Conservation (phyloP, 2,888 invertebrate species). For the Macrophya annulata region DNA sequence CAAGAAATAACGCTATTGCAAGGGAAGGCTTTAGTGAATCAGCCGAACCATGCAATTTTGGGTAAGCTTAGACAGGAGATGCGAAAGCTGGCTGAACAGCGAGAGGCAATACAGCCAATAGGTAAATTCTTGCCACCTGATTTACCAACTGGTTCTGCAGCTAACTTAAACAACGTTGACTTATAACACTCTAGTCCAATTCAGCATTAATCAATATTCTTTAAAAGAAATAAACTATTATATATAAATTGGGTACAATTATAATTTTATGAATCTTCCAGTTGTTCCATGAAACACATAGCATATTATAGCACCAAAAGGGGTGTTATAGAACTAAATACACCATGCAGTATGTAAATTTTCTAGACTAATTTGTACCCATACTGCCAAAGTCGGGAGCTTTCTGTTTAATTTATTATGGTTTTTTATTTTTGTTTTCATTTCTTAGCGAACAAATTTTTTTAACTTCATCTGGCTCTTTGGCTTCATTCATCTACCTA, state of each 20-base stretch:
- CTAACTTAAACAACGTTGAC: constrained; percentile 90
- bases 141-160: constrained; percentile 87
- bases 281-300: constrained; percentile 11
- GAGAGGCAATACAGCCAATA: constrained; percentile 80
- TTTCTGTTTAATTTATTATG: constrained; percentile 11
- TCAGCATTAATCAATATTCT: neutral
- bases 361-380: neutral
- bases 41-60: constrained; percentile 95
- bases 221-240: neutral
- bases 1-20: constrained; percentile 96
- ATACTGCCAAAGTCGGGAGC: constrained; percentile 40
- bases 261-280: constrained; percentile 1
- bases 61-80: constrained; percentile 92
- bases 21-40: constrained; percentile 93
- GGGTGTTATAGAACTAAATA: constrained; percentile 34
- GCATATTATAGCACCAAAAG: constrained; percentile 28
- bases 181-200: constrained; percentile 79
- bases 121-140: constrained; percentile 85
- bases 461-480: constrained; percentile 2
- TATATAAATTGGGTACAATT: constrained; percentile 12
- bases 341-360: constrained; percentile 17
- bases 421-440: neutral
- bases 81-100: constrained; percentile 87
- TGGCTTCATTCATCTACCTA: constrained; percentile 5
- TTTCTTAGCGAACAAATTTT: neutral